Base-by-base conservation (phyloP, 2,113 vertebrate species). In the Vanacampus margaritifer region DNA sequence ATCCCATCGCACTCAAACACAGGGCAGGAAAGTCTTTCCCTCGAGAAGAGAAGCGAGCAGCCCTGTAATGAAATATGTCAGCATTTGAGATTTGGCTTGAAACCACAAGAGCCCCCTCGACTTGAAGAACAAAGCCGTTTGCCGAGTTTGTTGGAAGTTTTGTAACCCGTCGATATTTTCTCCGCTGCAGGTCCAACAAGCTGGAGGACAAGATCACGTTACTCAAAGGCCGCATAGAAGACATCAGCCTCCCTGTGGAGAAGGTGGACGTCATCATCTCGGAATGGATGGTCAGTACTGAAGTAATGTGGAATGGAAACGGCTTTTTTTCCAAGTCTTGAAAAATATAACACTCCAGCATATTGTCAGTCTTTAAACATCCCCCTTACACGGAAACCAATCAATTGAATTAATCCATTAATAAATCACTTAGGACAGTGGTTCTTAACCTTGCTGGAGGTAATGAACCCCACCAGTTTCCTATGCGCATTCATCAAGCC, bases 181-280 rank as follows among this genome's bases (percentile, higher is more conserved):
- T 82, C 51, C 70, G 39, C 35, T 46, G 8, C 88, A 99, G 97
- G 75, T 85, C 93, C 79, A 99, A 99, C 91, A 88, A 94, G 73
- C 86, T 99, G 71, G 93, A 96, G 78, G 93, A 93, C 79, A 91
- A 68, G 36, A 78, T 99, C 88, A 93, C 79, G 0, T 81, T 98
- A 79, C 89, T 99, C 71, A 97, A 97, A 92, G 97, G 97, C 79
- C 93, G 95, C 76, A 94, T 98, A 0, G 97, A 99, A 87, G 96
- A 99, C 79, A 93, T 98, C 69, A 83, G 82, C 69, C 93, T 99
- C 51, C 95, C 95, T 26, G 79, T 95, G 82, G 92, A 96, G 74
- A 95, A 95, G 87, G 97, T 98, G 78, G 97, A 99, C 79, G 70
- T 99, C 74, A 95, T 99, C 86, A 91, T 98, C 90, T 98, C 96